phyloP scores from a whole-genome alignment of 2,113 vertebrate species.

The Dasyurus viverrinus region DNA sequence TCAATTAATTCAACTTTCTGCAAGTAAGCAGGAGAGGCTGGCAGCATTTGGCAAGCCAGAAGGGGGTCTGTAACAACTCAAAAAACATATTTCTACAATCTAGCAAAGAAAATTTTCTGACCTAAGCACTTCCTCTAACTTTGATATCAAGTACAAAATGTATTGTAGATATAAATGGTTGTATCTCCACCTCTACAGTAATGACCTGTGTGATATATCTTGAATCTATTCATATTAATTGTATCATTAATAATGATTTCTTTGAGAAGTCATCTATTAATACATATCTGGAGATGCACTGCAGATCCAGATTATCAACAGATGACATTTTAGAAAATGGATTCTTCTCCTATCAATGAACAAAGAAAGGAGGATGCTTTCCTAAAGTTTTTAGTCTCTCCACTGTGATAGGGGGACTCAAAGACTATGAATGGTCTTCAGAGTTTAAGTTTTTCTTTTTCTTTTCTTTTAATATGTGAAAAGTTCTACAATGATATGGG shows the following conservation, averaged over 20 bases:
- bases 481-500: background rate
- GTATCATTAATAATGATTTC: conserved; percentile 77
- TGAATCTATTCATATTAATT: conserved; percentile 66
- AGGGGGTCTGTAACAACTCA: fast-evolving
- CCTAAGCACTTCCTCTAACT: conserved; percentile 48
- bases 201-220: conserved; percentile 69
- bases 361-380: background rate
- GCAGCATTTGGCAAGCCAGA: background rate
- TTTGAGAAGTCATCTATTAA: conserved; percentile 61
- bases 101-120: conserved; percentile 54
- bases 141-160: conserved; percentile 48
- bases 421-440: background rate
- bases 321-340: conserved; percentile 43
- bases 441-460: background rate
- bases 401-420: background rate
- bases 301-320: conserved; percentile 30
- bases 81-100: background rate
- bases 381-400: background rate
- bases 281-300: conserved; percentile 46
- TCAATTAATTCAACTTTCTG: conserved; percentile 61
- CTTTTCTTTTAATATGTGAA: background rate
- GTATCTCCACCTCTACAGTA: conserved; percentile 64
- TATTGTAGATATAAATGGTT: conserved; percentile 74
- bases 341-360: background rate
- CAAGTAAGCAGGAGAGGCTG: background rate